phyloP scores from a whole-genome alignment of 2,888 invertebrate species.

The Nephrotoma flavescens region DNA sequence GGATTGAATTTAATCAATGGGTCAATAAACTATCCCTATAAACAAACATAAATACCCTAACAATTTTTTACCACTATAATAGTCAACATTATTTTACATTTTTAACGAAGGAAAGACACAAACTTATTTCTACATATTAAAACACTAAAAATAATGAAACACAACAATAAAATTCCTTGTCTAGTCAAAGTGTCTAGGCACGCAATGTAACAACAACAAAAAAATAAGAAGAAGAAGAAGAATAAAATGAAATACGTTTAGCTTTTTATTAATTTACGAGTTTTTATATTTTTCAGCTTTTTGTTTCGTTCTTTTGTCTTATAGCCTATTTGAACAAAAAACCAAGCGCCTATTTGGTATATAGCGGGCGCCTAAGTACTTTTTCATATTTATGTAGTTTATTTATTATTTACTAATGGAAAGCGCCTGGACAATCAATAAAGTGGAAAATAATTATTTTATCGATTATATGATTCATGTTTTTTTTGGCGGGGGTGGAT shows the following conservation, averaged over 20 bases:
- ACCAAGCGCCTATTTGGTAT: background rate
- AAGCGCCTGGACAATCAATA: background rate
- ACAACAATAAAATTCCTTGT: slow-evolving; percentile 7
- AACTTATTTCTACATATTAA: background rate
- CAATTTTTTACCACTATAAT: background rate
- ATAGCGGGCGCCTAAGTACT: background rate
- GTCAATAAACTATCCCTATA: background rate
- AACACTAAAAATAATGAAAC: background rate
- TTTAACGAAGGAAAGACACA: background rate
- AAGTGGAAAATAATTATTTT: background rate
- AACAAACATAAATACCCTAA: background rate
- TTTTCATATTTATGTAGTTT: background rate
- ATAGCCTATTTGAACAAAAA: background rate
- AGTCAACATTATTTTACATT: background rate
- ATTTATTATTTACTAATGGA: background rate
- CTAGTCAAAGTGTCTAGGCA: slow-evolving; percentile 13
- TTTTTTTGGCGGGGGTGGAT: too few species aligned
- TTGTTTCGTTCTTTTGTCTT: background rate
- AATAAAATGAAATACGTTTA: background rate
- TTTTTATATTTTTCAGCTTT: background rate
- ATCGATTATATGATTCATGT: background rate
- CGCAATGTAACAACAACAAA: slow-evolving; percentile 7
- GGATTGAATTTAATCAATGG: background rate
- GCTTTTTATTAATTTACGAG: background rate
- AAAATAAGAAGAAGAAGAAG: background rate